Conservation (phyloP, 1,140 invertebrate species). For the Papilio xuthus region DNA sequence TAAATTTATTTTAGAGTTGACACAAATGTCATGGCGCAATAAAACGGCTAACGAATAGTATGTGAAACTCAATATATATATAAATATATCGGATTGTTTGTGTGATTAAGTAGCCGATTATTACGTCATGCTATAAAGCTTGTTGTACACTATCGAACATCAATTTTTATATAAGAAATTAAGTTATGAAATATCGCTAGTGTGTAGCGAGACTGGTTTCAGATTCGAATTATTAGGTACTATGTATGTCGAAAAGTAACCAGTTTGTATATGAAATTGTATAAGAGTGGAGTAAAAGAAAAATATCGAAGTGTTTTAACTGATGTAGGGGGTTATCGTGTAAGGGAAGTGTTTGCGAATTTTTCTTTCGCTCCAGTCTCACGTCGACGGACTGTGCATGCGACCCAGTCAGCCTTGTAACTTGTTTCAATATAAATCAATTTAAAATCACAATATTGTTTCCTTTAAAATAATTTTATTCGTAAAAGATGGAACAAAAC, state of each 20-base stretch:
- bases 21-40: not conserved
- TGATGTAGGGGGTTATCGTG: not conserved
- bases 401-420: conserved; percentile 57
- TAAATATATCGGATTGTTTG: conserved; percentile 20
- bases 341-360: conserved; percentile 15
- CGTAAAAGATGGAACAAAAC: no score
- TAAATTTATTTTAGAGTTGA: not conserved
- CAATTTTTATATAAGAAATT: not conserved
- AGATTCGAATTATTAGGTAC: not conserved
- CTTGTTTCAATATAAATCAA: conserved; percentile 67
- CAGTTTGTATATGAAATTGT: conserved; percentile 21
- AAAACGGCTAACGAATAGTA: conserved; percentile 17
- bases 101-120: conserved; percentile 2
- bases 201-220: conserved; percentile 9
- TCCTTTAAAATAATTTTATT: conserved; percentile 41
- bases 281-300: conserved; percentile 25
- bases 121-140: conserved; percentile 26
- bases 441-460: conserved; percentile 59
- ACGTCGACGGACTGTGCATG: conserved; percentile 53
- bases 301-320: conserved; percentile 8
- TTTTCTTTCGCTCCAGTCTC: conserved; percentile 31
- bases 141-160: conserved; percentile 24
- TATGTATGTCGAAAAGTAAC: not conserved
- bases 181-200: conserved; percentile 5
- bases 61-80: not conserved